These are phyloP conservation scores for Apoderus coryli DNA, from an alignment of 2,888 invertebrate genomes.

Conservation along the genomic window DNA sequence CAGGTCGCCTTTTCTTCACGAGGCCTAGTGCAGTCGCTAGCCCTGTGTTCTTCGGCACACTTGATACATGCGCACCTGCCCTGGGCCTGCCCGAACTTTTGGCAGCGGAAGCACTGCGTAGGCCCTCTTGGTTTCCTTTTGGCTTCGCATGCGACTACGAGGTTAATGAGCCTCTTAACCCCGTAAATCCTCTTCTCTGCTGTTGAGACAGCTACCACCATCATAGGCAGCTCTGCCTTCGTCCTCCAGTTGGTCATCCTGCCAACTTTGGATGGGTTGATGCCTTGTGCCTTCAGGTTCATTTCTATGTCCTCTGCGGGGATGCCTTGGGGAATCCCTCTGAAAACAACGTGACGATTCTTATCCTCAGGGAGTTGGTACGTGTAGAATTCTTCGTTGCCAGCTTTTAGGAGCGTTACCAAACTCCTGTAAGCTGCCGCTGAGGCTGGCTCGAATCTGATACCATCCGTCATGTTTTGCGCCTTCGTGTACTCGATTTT, in stretches of 20 bases:
- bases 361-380: neutral
- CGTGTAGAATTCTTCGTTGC: slow-evolving; percentile 1
- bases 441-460: too few species aligned
- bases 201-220: neutral
- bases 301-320: neutral
- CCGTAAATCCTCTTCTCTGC: neutral
- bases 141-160: neutral
- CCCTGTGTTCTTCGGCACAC: neutral
- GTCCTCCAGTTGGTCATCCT: neutral
- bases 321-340: neutral
- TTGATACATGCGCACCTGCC: neutral
- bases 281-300: neutral
- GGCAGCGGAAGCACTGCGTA: neutral
- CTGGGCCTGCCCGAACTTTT: neutral
- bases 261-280: neutral
- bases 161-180: neutral
- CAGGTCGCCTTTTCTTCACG: neutral
- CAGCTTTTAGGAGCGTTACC: too few species aligned
- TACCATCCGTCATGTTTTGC: too few species aligned
- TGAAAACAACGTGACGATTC: neutral
- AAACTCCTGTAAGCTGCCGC: too few species aligned
- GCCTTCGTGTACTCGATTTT: too few species aligned
- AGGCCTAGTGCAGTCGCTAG: neutral
- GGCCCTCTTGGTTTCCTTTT: neutral
- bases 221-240: neutral